A percentile compares a stretch with the other conserved stretches of the same genome.
phyloP scores from a whole-genome alignment of 2,888 invertebrate genomes.

The Agonopterix subpropinquella region DNA sequence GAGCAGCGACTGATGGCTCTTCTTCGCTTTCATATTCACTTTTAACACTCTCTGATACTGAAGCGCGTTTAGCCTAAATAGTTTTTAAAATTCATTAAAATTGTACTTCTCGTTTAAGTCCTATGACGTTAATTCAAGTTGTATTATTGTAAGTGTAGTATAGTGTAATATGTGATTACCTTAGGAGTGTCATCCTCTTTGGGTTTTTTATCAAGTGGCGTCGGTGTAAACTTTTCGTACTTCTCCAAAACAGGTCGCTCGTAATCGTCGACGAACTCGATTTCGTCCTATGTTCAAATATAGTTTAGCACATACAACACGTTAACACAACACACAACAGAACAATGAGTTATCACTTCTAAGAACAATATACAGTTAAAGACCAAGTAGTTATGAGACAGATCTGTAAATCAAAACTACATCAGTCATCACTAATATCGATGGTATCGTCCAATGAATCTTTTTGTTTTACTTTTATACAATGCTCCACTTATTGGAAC shows the following conservation, averaged over 20 bases:
- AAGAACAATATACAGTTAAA: not conserved
- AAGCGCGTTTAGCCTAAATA: slow-evolving; percentile 59
- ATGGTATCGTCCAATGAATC: slow-evolving; percentile 5
- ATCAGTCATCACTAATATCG: not conserved
- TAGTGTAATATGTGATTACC: slow-evolving; percentile 51
- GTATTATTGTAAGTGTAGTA: slow-evolving; percentile 11
- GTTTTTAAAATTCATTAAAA: slow-evolving; percentile 11
- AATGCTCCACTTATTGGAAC: not conserved
- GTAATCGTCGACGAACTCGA: slow-evolving; percentile 81
- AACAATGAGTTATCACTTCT: slow-evolving; percentile 35
- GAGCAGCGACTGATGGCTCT: slow-evolving; percentile 49
- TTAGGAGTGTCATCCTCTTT: slow-evolving; percentile 64
- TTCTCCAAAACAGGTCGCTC: slow-evolving; percentile 85
- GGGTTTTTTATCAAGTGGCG: slow-evolving; percentile 68
- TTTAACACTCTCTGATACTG: slow-evolving; percentile 59
- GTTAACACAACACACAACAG: slow-evolving; percentile 44
- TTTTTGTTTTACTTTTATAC: not conserved
- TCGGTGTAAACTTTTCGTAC: slow-evolving; percentile 78
- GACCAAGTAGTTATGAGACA: no score
- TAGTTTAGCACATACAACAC: slow-evolving; percentile 48
- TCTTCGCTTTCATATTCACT: slow-evolving; percentile 57
- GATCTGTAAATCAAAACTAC: no score
- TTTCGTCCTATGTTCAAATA: slow-evolving; percentile 60
- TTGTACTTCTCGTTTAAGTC: not conserved
- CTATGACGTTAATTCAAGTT: not conserved